Base-by-base conservation (phyloP, 92 coral and sea anemone genomes). In the Zoanthus sansibaricus region DNA sequence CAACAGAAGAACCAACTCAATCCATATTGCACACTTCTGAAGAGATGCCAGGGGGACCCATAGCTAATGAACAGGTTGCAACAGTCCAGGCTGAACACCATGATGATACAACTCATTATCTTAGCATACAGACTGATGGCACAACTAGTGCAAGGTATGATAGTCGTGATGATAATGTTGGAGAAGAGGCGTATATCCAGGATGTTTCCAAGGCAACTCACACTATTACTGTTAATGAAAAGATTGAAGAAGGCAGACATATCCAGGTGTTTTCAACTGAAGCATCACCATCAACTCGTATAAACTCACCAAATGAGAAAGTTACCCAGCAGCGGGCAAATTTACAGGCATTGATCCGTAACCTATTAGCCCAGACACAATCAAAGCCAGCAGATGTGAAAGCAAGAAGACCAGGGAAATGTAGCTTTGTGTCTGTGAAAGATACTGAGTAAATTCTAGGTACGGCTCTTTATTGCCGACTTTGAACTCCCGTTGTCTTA, bases 291-390 rank as follows among this genome's bases (percentile, higher is more conserved):
- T 4, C 52, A 64, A n/a, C 55, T 59, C 42, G 6, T 21, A 51
- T 51, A n/a, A 83, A 13, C 71, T 67, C 70, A 5, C 7, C 68
- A 5, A 71, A 30, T 21, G 77, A 71, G 21, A 49, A 79, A 9
- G 51, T 52, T 13, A 52, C 2, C 78, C 89, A 33, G 79, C 86
- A 71, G 82, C 73, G 78, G 72, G 49, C 89, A 16, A 91, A 90
- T 31, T 77, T 95, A 20, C 98, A 93, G 84, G 98, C 94, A 16
- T 79, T 95, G 18, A 95, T 95, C 79, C 92, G 93, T 11, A 94
- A 94, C 49, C 83, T 95, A 12, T 62, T 95, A 48, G 98, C 93
- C 16, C 96, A 95, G 77, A 93, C 94, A 46, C 96, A 92, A 68
- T 80, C 73, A 1, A 61, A 32, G 45, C 13, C 74, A 49, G 32